A percentile compares a stretch with the other conserved stretches of the same genome.
Evolutionary conservation across 2,888 invertebrate genomes (phyloP).

Genomic region (Craniophora ligustri): DNA sequence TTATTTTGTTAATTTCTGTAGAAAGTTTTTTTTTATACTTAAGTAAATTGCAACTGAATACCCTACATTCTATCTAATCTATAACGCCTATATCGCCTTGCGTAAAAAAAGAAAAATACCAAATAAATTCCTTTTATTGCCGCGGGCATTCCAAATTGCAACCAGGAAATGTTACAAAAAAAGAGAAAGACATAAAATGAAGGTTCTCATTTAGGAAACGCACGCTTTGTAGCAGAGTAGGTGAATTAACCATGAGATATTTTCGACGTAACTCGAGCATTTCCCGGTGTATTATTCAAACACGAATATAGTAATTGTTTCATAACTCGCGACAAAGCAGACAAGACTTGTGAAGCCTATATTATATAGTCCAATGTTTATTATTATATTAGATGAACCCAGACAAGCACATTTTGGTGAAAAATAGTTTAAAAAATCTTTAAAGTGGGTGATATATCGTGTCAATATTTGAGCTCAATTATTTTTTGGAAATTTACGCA

Average conservation of each 20-base stretch:
- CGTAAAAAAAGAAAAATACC: conserved; percentile 21
- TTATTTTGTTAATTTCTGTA: no score
- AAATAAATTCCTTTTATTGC: conserved; percentile 49
- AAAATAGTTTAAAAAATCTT: no score
- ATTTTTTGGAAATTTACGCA: no score
- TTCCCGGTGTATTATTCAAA: conserved; percentile 3
- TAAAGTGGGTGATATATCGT: no score
- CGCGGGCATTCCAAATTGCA: conserved; percentile 34
- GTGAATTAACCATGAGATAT: conserved; percentile 54
- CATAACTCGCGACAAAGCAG: neutral
- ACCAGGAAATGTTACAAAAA: conserved; percentile 33
- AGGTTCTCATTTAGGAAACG: conserved; percentile 36
- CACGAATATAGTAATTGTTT: neutral
- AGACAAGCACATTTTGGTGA: no score
- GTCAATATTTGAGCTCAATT: no score
- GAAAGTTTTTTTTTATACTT: no score
- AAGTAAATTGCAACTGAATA: neutral
- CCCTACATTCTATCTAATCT: neutral
- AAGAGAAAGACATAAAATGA: conserved; percentile 28
- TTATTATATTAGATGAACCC: no score
- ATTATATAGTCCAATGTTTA: neutral
- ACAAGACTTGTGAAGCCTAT: neutral
- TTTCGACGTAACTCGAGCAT: conserved; percentile 11
- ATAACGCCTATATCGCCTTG: neutral
- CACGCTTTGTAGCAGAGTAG: conserved; percentile 14